phyloP scores from a whole-genome alignment of 2,888 invertebrate species.

The Sesia bembeciformis region DNA sequence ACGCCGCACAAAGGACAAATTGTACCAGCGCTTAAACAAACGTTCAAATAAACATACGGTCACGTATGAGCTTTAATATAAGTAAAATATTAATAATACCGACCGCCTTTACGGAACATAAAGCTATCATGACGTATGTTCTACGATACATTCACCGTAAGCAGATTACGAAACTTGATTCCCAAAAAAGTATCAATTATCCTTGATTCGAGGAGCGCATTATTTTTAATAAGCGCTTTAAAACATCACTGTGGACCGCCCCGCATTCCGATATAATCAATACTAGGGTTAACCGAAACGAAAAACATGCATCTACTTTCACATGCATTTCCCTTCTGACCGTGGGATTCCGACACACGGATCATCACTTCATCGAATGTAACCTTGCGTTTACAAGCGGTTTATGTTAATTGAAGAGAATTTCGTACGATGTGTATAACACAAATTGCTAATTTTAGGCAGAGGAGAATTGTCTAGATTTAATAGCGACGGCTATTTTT shows the following conservation, averaged over 20 bases:
- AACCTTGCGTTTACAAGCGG: no score
- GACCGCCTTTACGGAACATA: background rate
- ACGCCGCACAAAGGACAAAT: no score
- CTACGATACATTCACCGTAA: slow-evolving; percentile 2
- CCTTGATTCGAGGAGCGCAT: slow-evolving; percentile 6
- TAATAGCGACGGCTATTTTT: no score
- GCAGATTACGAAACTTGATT: slow-evolving; percentile 7
- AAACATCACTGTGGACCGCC: slow-evolving; percentile 9
- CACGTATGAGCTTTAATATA: background rate
- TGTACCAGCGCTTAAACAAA: no score
- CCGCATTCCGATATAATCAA: slow-evolving; percentile 24
- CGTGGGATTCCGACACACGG: background rate
- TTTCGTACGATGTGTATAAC: no score
- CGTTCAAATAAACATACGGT: no score
- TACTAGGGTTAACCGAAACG: slow-evolving; percentile 11
- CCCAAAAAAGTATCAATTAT: slow-evolving; percentile 11
- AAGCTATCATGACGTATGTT: background rate
- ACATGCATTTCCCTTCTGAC: background rate
- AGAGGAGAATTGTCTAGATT: no score
- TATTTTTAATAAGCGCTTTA: slow-evolving; percentile 12
- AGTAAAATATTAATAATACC: background rate
- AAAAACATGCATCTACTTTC: slow-evolving; percentile 1
- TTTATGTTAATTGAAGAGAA: no score
- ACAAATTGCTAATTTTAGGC: no score
- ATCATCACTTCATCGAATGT: background rate